Evolutionary conservation across 2,888 invertebrate species (phyloP).

Genomic region (Spialia ferax): DNA sequence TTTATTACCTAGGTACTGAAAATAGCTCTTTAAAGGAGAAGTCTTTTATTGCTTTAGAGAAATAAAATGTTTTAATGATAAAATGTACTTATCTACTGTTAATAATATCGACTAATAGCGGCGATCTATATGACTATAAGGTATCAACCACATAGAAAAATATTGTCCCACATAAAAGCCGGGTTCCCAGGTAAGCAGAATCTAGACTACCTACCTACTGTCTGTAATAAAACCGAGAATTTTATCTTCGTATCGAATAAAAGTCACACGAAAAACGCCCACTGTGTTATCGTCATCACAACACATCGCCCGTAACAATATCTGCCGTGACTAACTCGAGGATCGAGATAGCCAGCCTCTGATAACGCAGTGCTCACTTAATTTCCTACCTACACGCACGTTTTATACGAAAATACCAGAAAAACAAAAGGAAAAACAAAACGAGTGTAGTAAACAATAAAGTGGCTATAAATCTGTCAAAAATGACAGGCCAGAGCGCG

Average conservation of each 20-base stretch:
- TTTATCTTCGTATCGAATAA: constrained; percentile 35
- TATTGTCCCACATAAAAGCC: constrained; percentile 5
- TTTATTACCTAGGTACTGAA: no score
- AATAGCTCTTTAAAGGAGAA: no score
- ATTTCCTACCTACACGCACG: constrained; percentile 69
- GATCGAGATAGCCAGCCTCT: constrained; percentile 71
- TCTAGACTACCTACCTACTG: background rate
- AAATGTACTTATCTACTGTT: no score
- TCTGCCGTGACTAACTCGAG: constrained; percentile 82
- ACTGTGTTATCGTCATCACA: constrained; percentile 72
- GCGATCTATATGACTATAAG: background rate
- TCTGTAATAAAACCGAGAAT: constrained; percentile 11
- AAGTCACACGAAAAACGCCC: constrained; percentile 46
- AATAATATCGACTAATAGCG: no score
- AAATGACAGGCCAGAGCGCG: constrained; percentile 36
- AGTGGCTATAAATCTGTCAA: constrained; percentile 27
- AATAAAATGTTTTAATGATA: no score
- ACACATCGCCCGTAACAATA: constrained; percentile 68
- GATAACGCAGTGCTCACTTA: constrained; percentile 78
- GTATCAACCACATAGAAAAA: no score
- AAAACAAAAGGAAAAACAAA: constrained; percentile 31
- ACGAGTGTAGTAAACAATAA: constrained; percentile 7
- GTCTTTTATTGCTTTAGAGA: no score
- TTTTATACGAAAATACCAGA: constrained; percentile 45
- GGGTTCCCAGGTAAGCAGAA: constrained; percentile 1